Percentiles rank a stretch among this genome's conserved stretches.
Evolutionary conservation across 2,888 invertebrate genomes (phyloP).

Genomic region (Griposia aprilina): DNA sequence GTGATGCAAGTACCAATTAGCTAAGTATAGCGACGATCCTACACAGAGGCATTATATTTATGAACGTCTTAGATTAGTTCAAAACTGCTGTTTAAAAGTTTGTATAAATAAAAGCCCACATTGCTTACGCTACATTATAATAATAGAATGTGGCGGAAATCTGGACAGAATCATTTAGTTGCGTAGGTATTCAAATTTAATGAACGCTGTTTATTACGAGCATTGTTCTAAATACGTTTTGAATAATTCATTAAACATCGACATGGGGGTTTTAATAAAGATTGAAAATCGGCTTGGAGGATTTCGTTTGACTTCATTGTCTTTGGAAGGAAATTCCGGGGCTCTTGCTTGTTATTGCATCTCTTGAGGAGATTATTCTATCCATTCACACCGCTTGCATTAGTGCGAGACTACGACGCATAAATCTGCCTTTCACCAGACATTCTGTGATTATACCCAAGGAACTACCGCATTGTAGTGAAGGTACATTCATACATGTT

Average conservation of each 20-base stretch:
- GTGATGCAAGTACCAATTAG: constrained; percentile 40
- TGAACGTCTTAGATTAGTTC: constrained; percentile 67
- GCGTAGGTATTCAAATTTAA: constrained; percentile 72
- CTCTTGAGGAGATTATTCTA: constrained; percentile 16
- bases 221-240: constrained; percentile 62
- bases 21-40: constrained; percentile 57
- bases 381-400: constrained; percentile 23
- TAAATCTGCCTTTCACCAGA: constrained; percentile 30
- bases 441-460: constrained; percentile 18
- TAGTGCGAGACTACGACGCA: constrained; percentile 13
- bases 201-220: constrained; percentile 67
- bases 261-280: constrained; percentile 43
- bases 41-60: constrained; percentile 61
- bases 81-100: constrained; percentile 70
- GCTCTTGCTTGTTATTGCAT: constrained; percentile 25
- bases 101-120: constrained; percentile 73
- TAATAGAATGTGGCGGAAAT: constrained; percentile 75
- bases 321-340: background rate
- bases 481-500: no score
- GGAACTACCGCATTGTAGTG: background rate
- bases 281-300: constrained; percentile 17
- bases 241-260: constrained; percentile 49
- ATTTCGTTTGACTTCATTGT: constrained; percentile 7
- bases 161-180: constrained; percentile 75
- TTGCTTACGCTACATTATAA: constrained; percentile 75